Evolutionary conservation across 1,140 invertebrate species (phyloP), one percentile per base, ranked within the genome.

Genomic region (Ceratina australensis): DNA sequence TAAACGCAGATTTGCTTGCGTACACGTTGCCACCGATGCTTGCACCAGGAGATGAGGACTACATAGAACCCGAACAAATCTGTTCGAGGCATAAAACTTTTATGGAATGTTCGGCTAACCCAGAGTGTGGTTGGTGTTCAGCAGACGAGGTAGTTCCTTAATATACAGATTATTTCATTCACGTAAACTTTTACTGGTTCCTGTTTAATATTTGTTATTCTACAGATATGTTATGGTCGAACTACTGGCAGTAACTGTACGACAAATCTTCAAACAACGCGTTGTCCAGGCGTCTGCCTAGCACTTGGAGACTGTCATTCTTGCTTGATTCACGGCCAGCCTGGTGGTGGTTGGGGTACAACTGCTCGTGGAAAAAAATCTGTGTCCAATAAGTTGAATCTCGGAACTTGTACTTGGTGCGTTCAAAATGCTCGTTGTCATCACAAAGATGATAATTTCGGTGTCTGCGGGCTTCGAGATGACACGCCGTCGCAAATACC

Each of bases 111-210:
- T 94, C 95, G 0, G 95, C 96, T 0, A 97, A 98, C 93, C 96
- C 97, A 0, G 97, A 98, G 89, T 99, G 98, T 90, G 97, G 97
- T 16, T 98, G 97, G 97, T 99, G 98, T 91, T 96, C 95, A 1
- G 95, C 95, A 49, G 96, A 96, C 84, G 95, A 95, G 68, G 94
- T 94, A 88, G 49, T 12, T 15, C 15, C 4, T 16, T 59, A 57
- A 66, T 5, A 18, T 20, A 72, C 12, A 54, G n/a, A 72, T 13
- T 12, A 5, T 15, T n/a, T 28, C 15, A 8, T 42, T 10, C 33
- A 42, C 33, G 33, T 42, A 42, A 42, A 42, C 33, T 42, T 42
- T 42, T 10, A 42, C 7, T 2, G 33, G 7, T 7, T 42, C 33
- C 33, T 42, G 33, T 7, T 42, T 7, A 42, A 42, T 42, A 8